A percentile compares a stretch with the other conserved stretches of the same genome.
Conservation (phyloP, 2,888 invertebrate species). For the Acleris cristana region DNA sequence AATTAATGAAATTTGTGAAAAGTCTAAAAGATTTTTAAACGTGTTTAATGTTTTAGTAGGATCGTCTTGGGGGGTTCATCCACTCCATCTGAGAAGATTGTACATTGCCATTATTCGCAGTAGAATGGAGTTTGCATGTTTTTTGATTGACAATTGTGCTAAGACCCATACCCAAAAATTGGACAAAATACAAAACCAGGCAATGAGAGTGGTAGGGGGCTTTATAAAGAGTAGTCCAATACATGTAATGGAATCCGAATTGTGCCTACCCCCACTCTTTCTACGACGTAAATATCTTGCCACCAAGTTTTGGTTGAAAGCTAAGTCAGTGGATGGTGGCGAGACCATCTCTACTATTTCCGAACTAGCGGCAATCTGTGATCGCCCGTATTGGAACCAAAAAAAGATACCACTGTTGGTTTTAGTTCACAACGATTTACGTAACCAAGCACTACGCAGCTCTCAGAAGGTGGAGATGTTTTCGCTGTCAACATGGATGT, state of each 20-base stretch:
- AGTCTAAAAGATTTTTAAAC: slow-evolving; percentile 35
- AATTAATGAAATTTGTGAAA: slow-evolving; percentile 38
- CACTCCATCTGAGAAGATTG: slow-evolving; percentile 40
- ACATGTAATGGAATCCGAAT: slow-evolving; percentile 42
- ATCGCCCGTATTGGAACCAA: slow-evolving; percentile 29
- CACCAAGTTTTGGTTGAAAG: slow-evolving; percentile 36
- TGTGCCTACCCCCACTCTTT: slow-evolving; percentile 38
- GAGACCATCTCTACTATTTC: slow-evolving; percentile 5
- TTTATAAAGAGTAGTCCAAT: slow-evolving; percentile 42
- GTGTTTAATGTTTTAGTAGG: slow-evolving; percentile 41
- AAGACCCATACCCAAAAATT: slow-evolving; percentile 40
- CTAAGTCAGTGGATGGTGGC: slow-evolving; percentile 9
- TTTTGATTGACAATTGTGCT: slow-evolving; percentile 38
- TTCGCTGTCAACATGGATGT: slow-evolving; percentile 22
- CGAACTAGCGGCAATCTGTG: not conserved
- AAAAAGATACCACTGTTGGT: slow-evolving; percentile 38
- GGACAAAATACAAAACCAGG: slow-evolving; percentile 43
- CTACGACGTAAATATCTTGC: slow-evolving; percentile 38
- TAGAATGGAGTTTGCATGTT: slow-evolving; percentile 43
- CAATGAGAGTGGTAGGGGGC: slow-evolving; percentile 41
- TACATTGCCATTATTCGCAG: slow-evolving; percentile 46
- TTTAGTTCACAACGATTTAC: slow-evolving; percentile 3
- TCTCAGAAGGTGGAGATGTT: slow-evolving; percentile 30
- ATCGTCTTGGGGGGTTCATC: slow-evolving; percentile 44
- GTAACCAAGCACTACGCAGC: slow-evolving; percentile 16